Evolutionary conservation across 2,888 invertebrate species (phyloP), one percentile per base, ranked within the genome.

Genomic region (Phoronis australis): DNA sequence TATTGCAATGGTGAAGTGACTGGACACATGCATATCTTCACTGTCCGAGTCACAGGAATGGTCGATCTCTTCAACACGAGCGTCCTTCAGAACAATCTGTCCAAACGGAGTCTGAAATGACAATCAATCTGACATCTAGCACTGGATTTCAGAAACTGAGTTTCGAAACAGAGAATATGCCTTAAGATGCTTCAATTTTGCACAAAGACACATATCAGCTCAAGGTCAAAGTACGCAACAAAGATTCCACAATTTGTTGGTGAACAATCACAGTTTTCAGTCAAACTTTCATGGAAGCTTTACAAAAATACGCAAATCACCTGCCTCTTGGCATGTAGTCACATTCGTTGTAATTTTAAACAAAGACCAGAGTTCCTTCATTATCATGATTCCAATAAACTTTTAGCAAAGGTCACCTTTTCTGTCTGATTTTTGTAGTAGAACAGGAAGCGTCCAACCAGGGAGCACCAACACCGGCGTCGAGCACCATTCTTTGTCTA

Each of bases 401-500:
- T 24, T 15, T 39, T 6, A 5, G 18, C 27, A 37, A n/a, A 51
- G 75, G 82, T 82, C 79, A 93, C 94, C 79, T 87, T 88, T 72
- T 96, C 95, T 37, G 87, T 87, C 0, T 92, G 90, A 15, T 87
- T 86, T 78, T 92, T 95, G 82, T 94, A 97, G 78, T 96, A 95
- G 47, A 96, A 83, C 81, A 97, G 91, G 87, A 93, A 94, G 80
- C 93, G 92, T 53, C 94, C 94, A 47, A 95, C 86, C 21, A 97
- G 83, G 42, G 95, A 90, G 77, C 95, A 94, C 93, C 94, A 96
- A 75, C 93, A 93, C 71, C 90, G 89, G 77, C 91, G 91, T 0
- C 93, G 88, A 75, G 95, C 93, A 0, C 96, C 96, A 73, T 96
- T 94, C 77, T 94, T 93, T 9, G 95, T 79, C 77, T 77, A 55